Percentiles rank a stretch among this genome's conserved stretches.
Evolutionary conservation across 1,140 invertebrate species (phyloP).

Genomic region (Penaeus vannamei): DNA sequence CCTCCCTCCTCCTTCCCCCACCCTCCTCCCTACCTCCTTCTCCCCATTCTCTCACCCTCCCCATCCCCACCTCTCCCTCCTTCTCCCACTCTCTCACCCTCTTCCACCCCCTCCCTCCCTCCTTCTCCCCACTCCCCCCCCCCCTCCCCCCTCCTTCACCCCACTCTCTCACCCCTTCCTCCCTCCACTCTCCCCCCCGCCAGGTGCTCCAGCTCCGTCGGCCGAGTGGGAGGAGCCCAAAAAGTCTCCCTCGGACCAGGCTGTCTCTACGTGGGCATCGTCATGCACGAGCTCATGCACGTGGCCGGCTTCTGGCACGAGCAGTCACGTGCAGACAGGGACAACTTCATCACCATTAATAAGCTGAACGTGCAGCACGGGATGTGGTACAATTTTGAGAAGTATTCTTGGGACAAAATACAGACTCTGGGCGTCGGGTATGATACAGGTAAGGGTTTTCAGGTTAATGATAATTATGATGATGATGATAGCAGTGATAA

Average conservation of each 20-base stretch:
- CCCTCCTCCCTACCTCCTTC: too few relatives aligned
- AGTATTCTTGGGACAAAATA: slow-evolving; percentile 70
- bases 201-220: slow-evolving; percentile 74
- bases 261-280: slow-evolving; percentile 77
- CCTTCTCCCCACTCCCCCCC: too few relatives aligned
- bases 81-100: too few relatives aligned
- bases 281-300: slow-evolving; percentile 68
- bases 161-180: too few relatives aligned
- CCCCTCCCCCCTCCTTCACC: too few relatives aligned
- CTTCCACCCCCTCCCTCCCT: too few relatives aligned
- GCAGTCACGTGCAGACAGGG: slow-evolving; percentile 68
- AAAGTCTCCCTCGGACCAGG: slow-evolving; percentile 76
- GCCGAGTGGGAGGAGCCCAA: slow-evolving; percentile 73
- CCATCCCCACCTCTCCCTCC: too few relatives aligned
- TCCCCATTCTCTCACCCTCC: too few relatives aligned
- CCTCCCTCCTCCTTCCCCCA: too few relatives aligned
- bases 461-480: too few relatives aligned
- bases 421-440: slow-evolving; percentile 70
- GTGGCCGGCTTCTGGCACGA: slow-evolving; percentile 70
- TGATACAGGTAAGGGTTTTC: too few relatives aligned
- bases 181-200: not conserved
- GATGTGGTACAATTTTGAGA: slow-evolving; percentile 73
- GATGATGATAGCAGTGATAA: too few relatives aligned
- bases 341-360: slow-evolving; percentile 63
- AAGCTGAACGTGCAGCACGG: slow-evolving; percentile 65